These are phyloP conservation scores for Drosophila prolongata DNA, from an alignment of 2,888 invertebrate species.

Conservation along the genomic window DNA sequence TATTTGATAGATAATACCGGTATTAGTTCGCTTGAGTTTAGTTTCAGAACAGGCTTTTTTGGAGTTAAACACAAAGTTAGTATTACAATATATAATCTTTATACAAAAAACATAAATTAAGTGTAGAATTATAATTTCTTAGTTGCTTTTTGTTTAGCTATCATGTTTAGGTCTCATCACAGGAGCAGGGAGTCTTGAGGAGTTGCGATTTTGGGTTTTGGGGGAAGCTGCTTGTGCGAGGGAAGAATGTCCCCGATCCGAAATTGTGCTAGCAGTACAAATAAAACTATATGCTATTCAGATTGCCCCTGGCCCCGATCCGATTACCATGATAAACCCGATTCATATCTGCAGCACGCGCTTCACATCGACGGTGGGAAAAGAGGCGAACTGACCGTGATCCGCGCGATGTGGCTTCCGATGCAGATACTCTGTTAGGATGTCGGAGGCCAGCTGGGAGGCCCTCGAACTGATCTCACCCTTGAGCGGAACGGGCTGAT, in stretches of 20 bases:
- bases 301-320: conserved; percentile 36
- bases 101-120: conserved; percentile 62
- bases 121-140: conserved; percentile 29
- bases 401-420: conserved; percentile 83
- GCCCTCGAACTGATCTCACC: conserved; percentile 79
- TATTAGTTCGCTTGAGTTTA: conserved; percentile 63
- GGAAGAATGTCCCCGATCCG: conserved; percentile 19
- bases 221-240: conserved; percentile 16
- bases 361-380: conserved; percentile 84
- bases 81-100: conserved; percentile 35
- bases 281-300: conserved; percentile 35
- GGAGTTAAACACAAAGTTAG: conserved; percentile 46
- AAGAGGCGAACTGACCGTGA: conserved; percentile 81
- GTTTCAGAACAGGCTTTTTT: conserved; percentile 53
- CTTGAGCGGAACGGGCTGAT: conserved; percentile 73
- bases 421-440: conserved; percentile 83
- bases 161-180: conserved; percentile 32
- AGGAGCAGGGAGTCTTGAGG: conserved; percentile 34
- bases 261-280: conserved; percentile 57
- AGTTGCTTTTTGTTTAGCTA: conserved; percentile 23
- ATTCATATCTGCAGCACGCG: conserved; percentile 78
- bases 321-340: background rate
- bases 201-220: conserved; percentile 7
- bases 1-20: conserved; percentile 60
- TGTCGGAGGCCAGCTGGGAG: conserved; percentile 82